Percentiles rank a stretch among this genome's conserved stretches.
Conservation (phyloP, 1,140 invertebrate genomes). For the Chionoecetes opilio region DNA sequence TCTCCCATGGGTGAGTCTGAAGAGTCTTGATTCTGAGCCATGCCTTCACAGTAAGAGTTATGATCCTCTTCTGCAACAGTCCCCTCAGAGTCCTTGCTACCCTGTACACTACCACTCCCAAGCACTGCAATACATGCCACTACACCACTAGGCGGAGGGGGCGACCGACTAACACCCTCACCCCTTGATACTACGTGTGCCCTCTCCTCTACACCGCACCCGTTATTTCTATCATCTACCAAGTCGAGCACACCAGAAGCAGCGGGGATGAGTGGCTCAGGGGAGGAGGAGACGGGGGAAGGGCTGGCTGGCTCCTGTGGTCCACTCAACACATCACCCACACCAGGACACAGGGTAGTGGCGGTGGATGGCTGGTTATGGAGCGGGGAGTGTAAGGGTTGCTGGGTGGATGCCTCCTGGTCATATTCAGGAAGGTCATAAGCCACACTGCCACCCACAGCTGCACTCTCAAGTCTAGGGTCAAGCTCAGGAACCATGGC, state of each 20-base stretch:
- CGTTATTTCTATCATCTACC: conserved; percentile 39
- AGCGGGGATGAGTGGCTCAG: conserved; percentile 52
- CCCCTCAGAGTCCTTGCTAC: not conserved
- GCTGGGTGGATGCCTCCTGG: conserved; percentile 67
- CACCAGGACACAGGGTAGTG: conserved; percentile 51
- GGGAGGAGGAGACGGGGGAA: conserved; percentile 49
- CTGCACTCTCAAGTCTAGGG: conserved; percentile 70
- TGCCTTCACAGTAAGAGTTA: no score
- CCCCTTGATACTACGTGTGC: not conserved
- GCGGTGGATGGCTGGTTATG: conserved; percentile 64
- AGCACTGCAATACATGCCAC: conserved; percentile 9
- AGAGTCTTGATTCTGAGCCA: not conserved
- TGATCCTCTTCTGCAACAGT: not conserved
- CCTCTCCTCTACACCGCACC: not conserved
- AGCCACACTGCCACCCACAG: conserved; percentile 70
- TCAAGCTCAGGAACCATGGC: conserved; percentile 66
- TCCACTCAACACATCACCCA: conserved; percentile 52
- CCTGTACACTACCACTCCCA: not conserved
- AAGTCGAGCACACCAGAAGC: conserved; percentile 62
- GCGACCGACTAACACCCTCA: not conserved
- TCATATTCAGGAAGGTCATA: conserved; percentile 75
- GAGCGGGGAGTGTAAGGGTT: conserved; percentile 53
- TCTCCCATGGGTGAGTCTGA: no score
- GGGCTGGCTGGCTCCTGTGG: conserved; percentile 34
- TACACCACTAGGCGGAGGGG: conserved; percentile 6